These are phyloP conservation scores for Apocheima hispidaria DNA, from an alignment of 2,888 invertebrate genomes.

Conservation along the genomic window DNA sequence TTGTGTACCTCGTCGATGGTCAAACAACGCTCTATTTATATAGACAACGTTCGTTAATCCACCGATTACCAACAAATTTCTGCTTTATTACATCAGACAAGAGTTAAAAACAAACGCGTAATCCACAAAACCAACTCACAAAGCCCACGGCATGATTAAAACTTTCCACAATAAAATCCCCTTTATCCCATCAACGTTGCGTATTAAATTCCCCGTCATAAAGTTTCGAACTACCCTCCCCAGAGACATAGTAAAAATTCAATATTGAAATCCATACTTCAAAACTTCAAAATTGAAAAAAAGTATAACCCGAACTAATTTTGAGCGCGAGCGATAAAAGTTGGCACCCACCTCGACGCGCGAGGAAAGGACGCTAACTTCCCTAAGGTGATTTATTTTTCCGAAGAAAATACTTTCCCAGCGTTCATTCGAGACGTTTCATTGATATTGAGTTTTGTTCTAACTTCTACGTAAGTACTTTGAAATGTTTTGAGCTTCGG, in stretches of 20 bases:
- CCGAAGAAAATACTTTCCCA: slow-evolving; percentile 72
- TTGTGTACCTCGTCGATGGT: too few species aligned
- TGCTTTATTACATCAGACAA: slow-evolving; percentile 15
- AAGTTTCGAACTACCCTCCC: slow-evolving; percentile 55
- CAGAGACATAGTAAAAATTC: slow-evolving; percentile 75
- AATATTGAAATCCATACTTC: slow-evolving; percentile 82
- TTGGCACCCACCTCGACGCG: slow-evolving; percentile 71
- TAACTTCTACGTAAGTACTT: slow-evolving; percentile 73
- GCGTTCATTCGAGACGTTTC: slow-evolving; percentile 71
- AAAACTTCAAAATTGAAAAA: slow-evolving; percentile 74
- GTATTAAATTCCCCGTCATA: slow-evolving; percentile 61
- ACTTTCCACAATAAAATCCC: slow-evolving; percentile 41
- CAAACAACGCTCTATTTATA: neutral
- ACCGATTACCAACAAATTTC: slow-evolving; percentile 8
- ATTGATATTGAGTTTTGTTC: slow-evolving; percentile 82
- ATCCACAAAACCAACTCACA: slow-evolving; percentile 32
- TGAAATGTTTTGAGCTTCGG: slow-evolving; percentile 67
- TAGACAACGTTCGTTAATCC: slow-evolving; percentile 1
- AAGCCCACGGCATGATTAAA: slow-evolving; percentile 41
- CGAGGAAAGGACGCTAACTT: slow-evolving; percentile 74
- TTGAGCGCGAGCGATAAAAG: slow-evolving; percentile 77
- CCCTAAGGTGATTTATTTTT: slow-evolving; percentile 79
- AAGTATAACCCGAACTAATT: slow-evolving; percentile 72
- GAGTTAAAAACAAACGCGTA: slow-evolving; percentile 21
- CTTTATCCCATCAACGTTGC: slow-evolving; percentile 44